Conservation (phyloP, 2,113 vertebrate species). For the Engraulis encrasicolus region DNA sequence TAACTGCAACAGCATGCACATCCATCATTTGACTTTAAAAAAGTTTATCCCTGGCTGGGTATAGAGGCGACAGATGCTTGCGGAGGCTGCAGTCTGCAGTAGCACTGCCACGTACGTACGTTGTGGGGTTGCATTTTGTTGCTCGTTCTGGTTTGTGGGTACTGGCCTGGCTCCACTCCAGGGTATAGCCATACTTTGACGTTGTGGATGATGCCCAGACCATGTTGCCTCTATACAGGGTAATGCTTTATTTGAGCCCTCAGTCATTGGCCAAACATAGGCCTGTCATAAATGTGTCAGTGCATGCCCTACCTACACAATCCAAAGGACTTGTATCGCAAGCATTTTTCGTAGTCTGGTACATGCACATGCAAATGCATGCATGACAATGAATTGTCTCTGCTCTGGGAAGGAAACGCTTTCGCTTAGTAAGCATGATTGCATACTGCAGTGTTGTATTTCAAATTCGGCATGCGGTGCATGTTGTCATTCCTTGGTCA, state of each 20-base stretch:
- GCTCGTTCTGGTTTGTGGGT: conserved; percentile 45
- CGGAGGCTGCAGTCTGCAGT: conserved; percentile 20
- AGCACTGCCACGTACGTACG: conserved; percentile 58
- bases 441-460: not conserved
- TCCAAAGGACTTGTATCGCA: not conserved
- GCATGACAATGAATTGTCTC: not conserved
- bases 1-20: conserved; percentile 27
- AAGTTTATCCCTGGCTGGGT: conserved; percentile 29
- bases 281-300: not conserved
- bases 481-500: not conserved
- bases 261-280: not conserved
- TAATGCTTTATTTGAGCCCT: not conserved
- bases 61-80: conserved; percentile 43
- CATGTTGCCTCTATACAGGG: conserved; percentile 1
- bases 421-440: not conserved
- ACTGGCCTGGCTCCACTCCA: conserved; percentile 60
- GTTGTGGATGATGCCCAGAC: conserved; percentile 47
- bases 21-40: conserved; percentile 32
- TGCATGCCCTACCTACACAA: not conserved
- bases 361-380: not conserved
- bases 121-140: conserved; percentile 51
- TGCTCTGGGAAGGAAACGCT: not conserved
- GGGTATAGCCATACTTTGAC: conserved; percentile 34
- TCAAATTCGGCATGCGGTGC: not conserved
- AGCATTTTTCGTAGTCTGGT: not conserved